These are phyloP conservation scores for Neodiprion lecontei DNA, from an alignment of 1,140 invertebrate genomes.

Conservation along the genomic window DNA sequence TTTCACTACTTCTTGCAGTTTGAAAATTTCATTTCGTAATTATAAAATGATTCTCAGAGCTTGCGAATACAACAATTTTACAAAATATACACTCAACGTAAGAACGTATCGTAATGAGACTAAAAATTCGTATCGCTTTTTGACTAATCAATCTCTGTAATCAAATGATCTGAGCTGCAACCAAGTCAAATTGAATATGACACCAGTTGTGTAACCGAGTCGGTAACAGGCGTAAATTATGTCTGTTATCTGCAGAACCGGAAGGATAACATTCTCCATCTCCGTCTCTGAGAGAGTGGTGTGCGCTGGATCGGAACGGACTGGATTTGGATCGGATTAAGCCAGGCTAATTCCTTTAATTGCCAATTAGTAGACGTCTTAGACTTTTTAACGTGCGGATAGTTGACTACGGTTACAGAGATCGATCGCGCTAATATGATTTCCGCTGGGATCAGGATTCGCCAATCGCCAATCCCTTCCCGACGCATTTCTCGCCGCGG, in stretches of 20 bases:
- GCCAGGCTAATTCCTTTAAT: slow-evolving; percentile 1
- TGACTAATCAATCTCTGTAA: no score
- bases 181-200: no score
- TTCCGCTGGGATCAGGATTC: neutral
- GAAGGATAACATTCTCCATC: neutral
- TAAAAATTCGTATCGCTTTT: no score
- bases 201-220: neutral
- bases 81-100: no score
- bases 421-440: neutral
- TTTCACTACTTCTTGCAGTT: no score
- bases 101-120: no score
- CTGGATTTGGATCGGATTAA: neutral
- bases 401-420: neutral
- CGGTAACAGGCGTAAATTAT: neutral
- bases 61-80: no score
- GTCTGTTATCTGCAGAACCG: neutral
- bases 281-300: neutral
- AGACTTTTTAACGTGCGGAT: neutral
- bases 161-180: no score
- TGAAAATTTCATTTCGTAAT: no score
- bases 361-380: neutral
- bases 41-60: no score
- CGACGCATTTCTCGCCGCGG: no score
- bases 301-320: neutral
- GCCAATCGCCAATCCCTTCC: neutral